Evolutionary conservation across 2,888 invertebrate species (phyloP).

Genomic region (Stenotaenia linearis): DNA sequence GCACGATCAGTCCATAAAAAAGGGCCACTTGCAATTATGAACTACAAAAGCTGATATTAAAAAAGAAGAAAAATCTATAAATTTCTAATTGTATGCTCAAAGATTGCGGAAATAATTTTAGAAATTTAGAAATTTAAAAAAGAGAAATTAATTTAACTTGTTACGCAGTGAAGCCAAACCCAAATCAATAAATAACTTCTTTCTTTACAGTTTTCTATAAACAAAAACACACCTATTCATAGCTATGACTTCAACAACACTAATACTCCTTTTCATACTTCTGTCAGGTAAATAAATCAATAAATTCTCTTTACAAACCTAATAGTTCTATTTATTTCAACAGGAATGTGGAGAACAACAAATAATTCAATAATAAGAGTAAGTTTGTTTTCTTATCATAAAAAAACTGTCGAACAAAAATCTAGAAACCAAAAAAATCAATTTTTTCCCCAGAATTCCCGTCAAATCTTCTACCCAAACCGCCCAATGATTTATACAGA

Average conservation of each 20-base stretch:
- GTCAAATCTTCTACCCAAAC: constrained; percentile 24
- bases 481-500: constrained; percentile 24
- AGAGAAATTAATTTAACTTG: background rate
- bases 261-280: background rate
- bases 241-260: background rate
- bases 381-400: background rate
- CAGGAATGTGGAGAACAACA: background rate
- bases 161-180: background rate
- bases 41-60: background rate
- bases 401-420: no score
- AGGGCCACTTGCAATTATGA: background rate
- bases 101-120: background rate
- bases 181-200: background rate
- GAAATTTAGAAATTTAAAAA: background rate
- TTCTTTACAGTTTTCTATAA: no score
- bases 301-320: background rate
- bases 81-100: no score
- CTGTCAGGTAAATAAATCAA: background rate
- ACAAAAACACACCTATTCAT: background rate
- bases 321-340: background rate
- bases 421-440: no score
- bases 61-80: background rate
- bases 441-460: background rate
- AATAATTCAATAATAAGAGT: background rate
- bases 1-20: background rate